Conservation (phyloP, 2,888 invertebrate species). For the Cataglyphis rosenhaueri region DNA sequence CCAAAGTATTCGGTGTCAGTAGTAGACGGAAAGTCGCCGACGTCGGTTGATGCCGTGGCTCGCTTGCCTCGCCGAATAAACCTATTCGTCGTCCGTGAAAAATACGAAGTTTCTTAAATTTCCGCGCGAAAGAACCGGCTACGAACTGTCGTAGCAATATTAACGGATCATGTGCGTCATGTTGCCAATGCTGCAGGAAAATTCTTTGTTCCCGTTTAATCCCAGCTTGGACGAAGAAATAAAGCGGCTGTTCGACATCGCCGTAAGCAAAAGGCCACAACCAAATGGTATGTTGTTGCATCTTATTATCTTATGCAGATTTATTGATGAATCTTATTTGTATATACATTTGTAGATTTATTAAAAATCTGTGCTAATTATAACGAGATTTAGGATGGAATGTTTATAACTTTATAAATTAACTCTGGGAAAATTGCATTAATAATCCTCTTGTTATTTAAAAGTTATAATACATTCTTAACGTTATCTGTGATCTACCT, state of each 20-base stretch:
- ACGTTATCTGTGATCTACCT: background rate
- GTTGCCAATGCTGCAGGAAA: constrained; percentile 69
- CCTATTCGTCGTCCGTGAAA: background rate
- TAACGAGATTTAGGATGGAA: background rate
- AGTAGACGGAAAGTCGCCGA: background rate
- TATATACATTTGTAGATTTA: background rate
- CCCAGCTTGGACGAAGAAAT: constrained; percentile 81
- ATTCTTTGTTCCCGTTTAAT: constrained; percentile 79
- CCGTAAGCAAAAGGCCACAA: constrained; percentile 26
- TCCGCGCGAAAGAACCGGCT: background rate
- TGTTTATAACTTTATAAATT: background rate
- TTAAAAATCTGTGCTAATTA: background rate
- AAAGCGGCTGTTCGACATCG: constrained; percentile 76
- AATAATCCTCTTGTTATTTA: background rate
- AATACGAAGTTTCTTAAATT: background rate
- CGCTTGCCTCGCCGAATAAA: background rate
- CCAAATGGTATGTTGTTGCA: constrained; percentile 72
- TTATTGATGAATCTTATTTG: background rate
- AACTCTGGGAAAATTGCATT: background rate
- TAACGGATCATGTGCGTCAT: constrained; percentile 13
- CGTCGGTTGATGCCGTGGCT: background rate
- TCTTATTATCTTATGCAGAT: background rate
- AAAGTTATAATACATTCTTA: background rate
- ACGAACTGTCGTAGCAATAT: background rate
- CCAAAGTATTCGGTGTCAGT: background rate